A percentile compares a stretch with the other conserved stretches of the same genome.
These are phyloP conservation scores for Stratiomys singularior DNA, from an alignment of 2,888 invertebrate genomes.

Conservation along the genomic window DNA sequence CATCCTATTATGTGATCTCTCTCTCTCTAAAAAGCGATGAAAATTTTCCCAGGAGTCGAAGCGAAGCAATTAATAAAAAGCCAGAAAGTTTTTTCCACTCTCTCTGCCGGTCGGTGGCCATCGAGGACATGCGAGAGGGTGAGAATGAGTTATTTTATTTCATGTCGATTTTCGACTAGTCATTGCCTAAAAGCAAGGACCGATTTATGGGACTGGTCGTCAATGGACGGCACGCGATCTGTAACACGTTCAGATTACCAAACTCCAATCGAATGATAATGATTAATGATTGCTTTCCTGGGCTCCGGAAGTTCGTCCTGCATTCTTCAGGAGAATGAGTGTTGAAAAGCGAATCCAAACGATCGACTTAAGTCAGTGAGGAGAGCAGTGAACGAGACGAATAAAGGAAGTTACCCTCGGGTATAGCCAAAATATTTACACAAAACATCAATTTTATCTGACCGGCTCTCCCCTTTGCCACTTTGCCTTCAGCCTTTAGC, in stretches of 20 bases:
- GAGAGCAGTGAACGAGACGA: not conserved
- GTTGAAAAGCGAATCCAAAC: conserved; percentile 38
- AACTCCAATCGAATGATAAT: conserved; percentile 44
- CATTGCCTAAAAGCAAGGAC: conserved; percentile 37
- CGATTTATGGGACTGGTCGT: conserved; percentile 37
- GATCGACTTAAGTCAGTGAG: not conserved
- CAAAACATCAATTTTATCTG: conserved; percentile 47
- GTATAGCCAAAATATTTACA: conserved; percentile 51
- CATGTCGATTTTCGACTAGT: conserved; percentile 41
- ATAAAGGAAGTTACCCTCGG: conserved; percentile 38
- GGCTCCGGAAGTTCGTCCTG: conserved; percentile 30
- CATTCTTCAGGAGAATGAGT: conserved; percentile 20
- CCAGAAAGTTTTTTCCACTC: not conserved
- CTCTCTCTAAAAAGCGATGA: conserved; percentile 29
- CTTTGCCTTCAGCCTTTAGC: not conserved
- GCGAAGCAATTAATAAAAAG: conserved; percentile 45
- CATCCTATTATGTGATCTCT: conserved; percentile 49
- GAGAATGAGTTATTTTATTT: conserved; percentile 3
- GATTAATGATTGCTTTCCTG: conserved; percentile 37
- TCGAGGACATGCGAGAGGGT: not conserved
- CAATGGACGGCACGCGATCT: conserved; percentile 41
- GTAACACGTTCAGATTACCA: conserved; percentile 24
- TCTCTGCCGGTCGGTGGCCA: not conserved
- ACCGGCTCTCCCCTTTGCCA: conserved; percentile 23
- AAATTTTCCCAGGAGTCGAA: conserved; percentile 44